A percentile compares a stretch with the other conserved stretches of the same genome.
These are phyloP conservation scores for Endotricha flammealis DNA, from an alignment of 2,888 invertebrate genomes.

Conservation along the genomic window DNA sequence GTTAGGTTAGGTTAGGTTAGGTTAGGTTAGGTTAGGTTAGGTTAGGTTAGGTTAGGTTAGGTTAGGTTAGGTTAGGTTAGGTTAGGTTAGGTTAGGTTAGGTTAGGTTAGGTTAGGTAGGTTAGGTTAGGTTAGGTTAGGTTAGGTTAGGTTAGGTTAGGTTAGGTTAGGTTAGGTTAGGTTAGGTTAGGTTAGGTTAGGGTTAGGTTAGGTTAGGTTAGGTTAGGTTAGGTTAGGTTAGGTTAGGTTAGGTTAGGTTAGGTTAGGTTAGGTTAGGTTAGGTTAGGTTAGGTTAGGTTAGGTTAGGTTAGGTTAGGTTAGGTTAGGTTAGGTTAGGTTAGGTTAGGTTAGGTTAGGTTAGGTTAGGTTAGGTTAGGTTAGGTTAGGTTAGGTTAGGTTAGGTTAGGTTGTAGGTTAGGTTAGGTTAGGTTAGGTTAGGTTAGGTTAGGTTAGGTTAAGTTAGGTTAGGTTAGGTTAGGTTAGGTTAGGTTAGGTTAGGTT, in stretches of 20 bases:
- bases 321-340: not conserved
- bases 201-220: slow-evolving; percentile 6
- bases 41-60: slow-evolving; percentile 3
- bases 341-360: slow-evolving; percentile 4
- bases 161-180: slow-evolving; percentile 6
- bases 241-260: slow-evolving; percentile 1
- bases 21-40: slow-evolving; percentile 4
- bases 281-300: slow-evolving; percentile 1
- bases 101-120: slow-evolving; percentile 2
- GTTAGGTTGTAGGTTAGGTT: slow-evolving; percentile 24
- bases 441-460: slow-evolving; percentile 22
- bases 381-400: slow-evolving; percentile 24
- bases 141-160: slow-evolving; percentile 6
- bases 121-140: too few relatives aligned
- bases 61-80: not conserved
- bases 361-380: slow-evolving; percentile 14
- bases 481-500: slow-evolving; percentile 22
- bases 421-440: slow-evolving; percentile 24
- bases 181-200: slow-evolving; percentile 6
- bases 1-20: slow-evolving; percentile 4
- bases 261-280: slow-evolving; percentile 1
- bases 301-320: not conserved
- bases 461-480: slow-evolving; percentile 20
- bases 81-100: slow-evolving; percentile 1
- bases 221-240: slow-evolving; percentile 2